Evolutionary conservation across 2,888 invertebrate species (phyloP).

Genomic region (Volucella inanis): DNA sequence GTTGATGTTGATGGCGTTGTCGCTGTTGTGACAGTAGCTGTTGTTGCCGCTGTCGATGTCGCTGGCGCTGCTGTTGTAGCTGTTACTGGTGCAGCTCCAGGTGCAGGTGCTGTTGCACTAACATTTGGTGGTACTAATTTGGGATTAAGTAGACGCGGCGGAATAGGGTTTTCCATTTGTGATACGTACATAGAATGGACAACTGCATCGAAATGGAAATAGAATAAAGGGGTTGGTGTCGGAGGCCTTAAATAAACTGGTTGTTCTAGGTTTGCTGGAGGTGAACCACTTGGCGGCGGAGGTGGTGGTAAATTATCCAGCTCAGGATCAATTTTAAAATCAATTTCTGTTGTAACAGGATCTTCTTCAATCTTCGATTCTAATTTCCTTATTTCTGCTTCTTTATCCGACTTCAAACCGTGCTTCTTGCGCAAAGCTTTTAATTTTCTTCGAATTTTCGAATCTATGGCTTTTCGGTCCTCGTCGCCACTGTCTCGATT

Average conservation of each 20-base stretch:
- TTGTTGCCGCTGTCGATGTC: not conserved
- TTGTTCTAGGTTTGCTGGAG: conserved; percentile 78
- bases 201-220: conserved; percentile 80
- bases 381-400: conserved; percentile 63
- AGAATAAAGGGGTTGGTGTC: conserved; percentile 78
- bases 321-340: conserved; percentile 77
- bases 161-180: conserved; percentile 78
- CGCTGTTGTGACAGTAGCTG: not conserved
- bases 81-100: not conserved
- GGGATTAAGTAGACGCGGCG: conserved; percentile 79
- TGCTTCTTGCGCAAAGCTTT: conserved; percentile 76
- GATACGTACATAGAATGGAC: conserved; percentile 80
- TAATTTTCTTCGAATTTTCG: conserved; percentile 77
- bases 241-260: conserved; percentile 78
- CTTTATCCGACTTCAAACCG: conserved; percentile 67
- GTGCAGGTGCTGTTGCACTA: conserved; percentile 51
- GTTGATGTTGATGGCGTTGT: no score
- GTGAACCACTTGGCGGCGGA: conserved; percentile 78
- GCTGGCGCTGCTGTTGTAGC: conserved; percentile 23
- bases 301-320: conserved; percentile 78
- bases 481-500: conserved; percentile 81
- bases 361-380: conserved; percentile 34
- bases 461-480: conserved; percentile 78
- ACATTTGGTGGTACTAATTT: conserved; percentile 78
- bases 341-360: conserved; percentile 37